A percentile compares a stretch with the other conserved stretches of the same genome.
phyloP scores from a whole-genome alignment of 2,113 vertebrate species.

The Albula goreensis region DNA sequence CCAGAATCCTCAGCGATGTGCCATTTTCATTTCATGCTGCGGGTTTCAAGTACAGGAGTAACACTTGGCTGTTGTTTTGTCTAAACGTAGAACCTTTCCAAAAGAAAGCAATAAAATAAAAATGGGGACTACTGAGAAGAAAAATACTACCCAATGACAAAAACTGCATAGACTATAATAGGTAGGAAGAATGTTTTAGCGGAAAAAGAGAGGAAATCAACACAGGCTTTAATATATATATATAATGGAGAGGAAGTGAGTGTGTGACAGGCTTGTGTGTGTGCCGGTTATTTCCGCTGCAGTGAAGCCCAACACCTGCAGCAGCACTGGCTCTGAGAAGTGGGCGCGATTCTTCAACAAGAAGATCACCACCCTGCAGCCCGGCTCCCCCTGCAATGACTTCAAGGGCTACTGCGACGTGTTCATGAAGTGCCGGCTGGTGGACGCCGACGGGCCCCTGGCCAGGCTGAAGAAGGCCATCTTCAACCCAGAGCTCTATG shows the following conservation, averaged over 20 bases:
- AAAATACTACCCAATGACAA: background rate
- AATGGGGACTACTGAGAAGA: background rate
- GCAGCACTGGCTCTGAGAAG: constrained; percentile 80
- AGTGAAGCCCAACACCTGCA: constrained; percentile 81
- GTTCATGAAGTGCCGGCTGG: constrained; percentile 91
- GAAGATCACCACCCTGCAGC: constrained; percentile 83
- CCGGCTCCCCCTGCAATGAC: constrained; percentile 95
- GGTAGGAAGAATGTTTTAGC: background rate
- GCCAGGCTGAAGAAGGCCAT: constrained; percentile 96
- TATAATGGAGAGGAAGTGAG: background rate
- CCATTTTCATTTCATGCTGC: background rate
- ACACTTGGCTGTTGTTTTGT: background rate
- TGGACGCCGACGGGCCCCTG: constrained; percentile 94
- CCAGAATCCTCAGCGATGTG: background rate
- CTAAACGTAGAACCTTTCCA: background rate
- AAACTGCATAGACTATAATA: no score
- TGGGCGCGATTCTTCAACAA: constrained; percentile 75
- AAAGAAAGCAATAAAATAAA: background rate
- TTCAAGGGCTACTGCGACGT: constrained; percentile 98
- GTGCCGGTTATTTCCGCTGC: constrained; percentile 24
- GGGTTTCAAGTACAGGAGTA: background rate
- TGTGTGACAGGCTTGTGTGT: background rate
- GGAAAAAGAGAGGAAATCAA: background rate
- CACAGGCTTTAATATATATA: background rate
- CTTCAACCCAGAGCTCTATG: constrained; percentile 92